Evolutionary conservation across 2,797 vertebrate species (phyloP), one percentile per base, ranked within the genome.

Genomic region (Typhlichthys subterraneus): DNA sequence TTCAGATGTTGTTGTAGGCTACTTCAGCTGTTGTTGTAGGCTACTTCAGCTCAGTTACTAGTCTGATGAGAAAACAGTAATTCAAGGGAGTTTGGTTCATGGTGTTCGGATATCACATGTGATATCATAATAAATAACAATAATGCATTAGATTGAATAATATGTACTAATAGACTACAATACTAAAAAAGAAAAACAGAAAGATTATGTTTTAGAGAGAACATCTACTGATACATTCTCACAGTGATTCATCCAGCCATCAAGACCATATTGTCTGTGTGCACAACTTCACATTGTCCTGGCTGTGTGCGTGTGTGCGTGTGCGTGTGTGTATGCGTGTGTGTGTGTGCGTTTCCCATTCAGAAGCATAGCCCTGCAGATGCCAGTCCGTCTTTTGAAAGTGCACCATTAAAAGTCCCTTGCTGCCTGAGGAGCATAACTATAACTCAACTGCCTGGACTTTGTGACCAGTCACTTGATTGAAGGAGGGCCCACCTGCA

Each of bases 361-460:
- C 65, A 74, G 71, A 81, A 75, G 82, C 67, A 80, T 75, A 72
- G 62, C 75, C 76, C 76, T 82, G 81, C 82, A 84, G 81, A 87
- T 83, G 84, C 79, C 84, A 77, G 80, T 91, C 83, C 68, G 73
- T 91, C 88, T 91, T 89, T 74, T 82, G 75, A 86, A 90, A 89
- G 87, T 87, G 77, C 69, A 61, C 73, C 72, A 82, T 89, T 88
- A 89, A 88, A 84, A 87, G 73, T 80, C 84, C 77, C 86, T 73
- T 61, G 67, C 73, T 81, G 72, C 72, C 85, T 38, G 59, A 79
- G 79, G 69, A 85, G 79, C 76, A 80, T 86, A 83, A 86, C 86
- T 75, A 85, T 91, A 90, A 91, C 81, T 88, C 85, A 86, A n/a
- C 60, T 53, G 48, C 50, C 72, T 23, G 76, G 57, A 77, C 75